A percentile compares a stretch with the other conserved stretches of the same genome.
Conservation (phyloP, 2,888 invertebrate genomes). For the Subacronicta megacephala region DNA sequence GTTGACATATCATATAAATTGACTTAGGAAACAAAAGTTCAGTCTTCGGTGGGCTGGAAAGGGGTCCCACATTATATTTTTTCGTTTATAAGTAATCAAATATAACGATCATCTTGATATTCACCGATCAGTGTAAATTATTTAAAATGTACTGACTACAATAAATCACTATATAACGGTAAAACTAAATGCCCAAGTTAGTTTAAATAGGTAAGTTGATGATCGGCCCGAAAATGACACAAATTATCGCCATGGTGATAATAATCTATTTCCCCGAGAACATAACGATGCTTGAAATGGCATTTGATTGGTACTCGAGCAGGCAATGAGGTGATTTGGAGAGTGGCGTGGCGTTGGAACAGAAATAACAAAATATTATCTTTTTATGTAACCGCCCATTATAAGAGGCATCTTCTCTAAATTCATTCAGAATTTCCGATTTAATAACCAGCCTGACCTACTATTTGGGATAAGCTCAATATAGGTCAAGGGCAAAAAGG, state of each 20-base stretch:
- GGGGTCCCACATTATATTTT: too few species aligned
- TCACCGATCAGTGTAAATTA: too few species aligned
- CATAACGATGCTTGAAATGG: conserved; percentile 3
- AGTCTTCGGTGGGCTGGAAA: too few species aligned
- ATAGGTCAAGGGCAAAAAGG: conserved; percentile 32
- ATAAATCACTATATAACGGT: too few species aligned
- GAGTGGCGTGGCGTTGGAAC: background rate
- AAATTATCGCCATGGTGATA: background rate
- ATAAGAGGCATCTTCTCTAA: background rate
- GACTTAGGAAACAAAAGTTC: too few species aligned
- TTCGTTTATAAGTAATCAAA: too few species aligned
- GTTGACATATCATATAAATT: too few species aligned
- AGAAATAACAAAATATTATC: background rate
- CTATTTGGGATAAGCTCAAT: conserved; percentile 12
- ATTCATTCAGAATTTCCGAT: background rate
- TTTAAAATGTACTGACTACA: too few species aligned
- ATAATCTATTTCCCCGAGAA: background rate
- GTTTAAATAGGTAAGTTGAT: too few species aligned
- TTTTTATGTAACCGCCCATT: too few species aligned
- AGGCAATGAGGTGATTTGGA: conserved; percentile 1
- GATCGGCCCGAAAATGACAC: background rate
- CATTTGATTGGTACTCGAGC: conserved; percentile 1
- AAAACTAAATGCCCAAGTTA: too few species aligned
- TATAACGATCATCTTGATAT: too few species aligned
- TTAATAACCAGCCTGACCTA: conserved; percentile 22